These are phyloP conservation scores for Alentia gelatinosa DNA, from an alignment of 2,888 invertebrate species.

Conservation along the genomic window DNA sequence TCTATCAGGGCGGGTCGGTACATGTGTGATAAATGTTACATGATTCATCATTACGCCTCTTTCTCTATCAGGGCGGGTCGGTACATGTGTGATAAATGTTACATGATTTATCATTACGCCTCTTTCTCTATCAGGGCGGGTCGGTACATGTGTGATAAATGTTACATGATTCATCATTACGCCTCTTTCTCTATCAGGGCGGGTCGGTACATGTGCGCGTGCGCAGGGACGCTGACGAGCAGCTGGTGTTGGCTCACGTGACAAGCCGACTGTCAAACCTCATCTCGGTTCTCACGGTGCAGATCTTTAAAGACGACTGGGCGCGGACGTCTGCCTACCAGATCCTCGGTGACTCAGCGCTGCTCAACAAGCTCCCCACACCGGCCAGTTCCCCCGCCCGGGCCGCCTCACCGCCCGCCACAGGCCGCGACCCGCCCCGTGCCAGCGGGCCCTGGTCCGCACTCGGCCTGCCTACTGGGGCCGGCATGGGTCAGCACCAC, in stretches of 20 bases:
- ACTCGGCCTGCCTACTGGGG: not conserved
- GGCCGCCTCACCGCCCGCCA: not conserved
- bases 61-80: no score
- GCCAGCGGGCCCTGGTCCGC: not conserved
- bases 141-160: no score
- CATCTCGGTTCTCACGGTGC: slow-evolving; percentile 83
- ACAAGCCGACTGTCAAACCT: slow-evolving; percentile 83
- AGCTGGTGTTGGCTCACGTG: slow-evolving; percentile 84
- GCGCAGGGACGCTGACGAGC: slow-evolving; percentile 85
- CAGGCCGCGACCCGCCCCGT: no score
- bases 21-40: no score
- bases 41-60: no score
- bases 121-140: no score
- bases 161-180: no score
- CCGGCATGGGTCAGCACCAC: not conserved
- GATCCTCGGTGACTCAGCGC: slow-evolving; percentile 62
- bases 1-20: no score
- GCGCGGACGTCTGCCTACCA: slow-evolving; percentile 75
- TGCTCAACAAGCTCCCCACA: slow-evolving; percentile 54
- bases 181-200: no score
- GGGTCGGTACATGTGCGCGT: slow-evolving; percentile 84
- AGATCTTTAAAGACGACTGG: slow-evolving; percentile 83
- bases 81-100: no score
- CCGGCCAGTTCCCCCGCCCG: slow-evolving; percentile 27
- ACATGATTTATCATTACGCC: no score